Base-by-base conservation (phyloP, 2,797 vertebrate species). In the Botia kubotai region DNA sequence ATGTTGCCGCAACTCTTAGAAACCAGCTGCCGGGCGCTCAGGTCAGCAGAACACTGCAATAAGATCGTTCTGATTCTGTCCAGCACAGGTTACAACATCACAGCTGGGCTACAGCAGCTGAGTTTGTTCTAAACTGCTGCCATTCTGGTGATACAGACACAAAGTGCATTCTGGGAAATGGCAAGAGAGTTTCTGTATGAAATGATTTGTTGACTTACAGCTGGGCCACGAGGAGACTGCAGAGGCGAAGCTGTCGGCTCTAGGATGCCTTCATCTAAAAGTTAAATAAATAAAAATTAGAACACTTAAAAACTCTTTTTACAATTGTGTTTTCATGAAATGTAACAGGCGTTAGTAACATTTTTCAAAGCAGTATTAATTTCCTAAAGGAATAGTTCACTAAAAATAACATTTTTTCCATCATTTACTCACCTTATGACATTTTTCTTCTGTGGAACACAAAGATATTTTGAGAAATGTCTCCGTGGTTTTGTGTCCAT, bases 221-320 rank as follows among this genome's bases (percentile, higher is more conserved):
- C 92, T 0, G 95, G 96, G 76, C 96, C 96, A 81, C 53, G 89
- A 0, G 94, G 92, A 12, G 93, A 95, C 29, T 89, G 90, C 69
- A 92, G 93, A 14, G 86, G 88, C 53, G 93, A 91, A 12, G 77
- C 6, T 0, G 65, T 55, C 14, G 65, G 63, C 75, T 84, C 60
- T 1, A 12, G 21, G 81, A 74, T 55, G 48, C 78, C 91, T 17
- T 72, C 86, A 85, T 89, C 94, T 94, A 86, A 50, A 80, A 84
- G 39, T 66, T 21, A 77, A 53, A 23, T n/a, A 63, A 75, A 86
- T 13, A 63, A 87, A 14, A 85, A 68, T 23, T 79, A 53, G 67
- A 21, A 13, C 2, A 26, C 36, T 60, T 81, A 53, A 77, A 77
- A 19, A 76, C 19, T 26, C 12, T 33, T 10, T 17, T 55, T 17